Evolutionary conservation across 2,888 invertebrate species (phyloP).

Genomic region (Beris chalybata): DNA sequence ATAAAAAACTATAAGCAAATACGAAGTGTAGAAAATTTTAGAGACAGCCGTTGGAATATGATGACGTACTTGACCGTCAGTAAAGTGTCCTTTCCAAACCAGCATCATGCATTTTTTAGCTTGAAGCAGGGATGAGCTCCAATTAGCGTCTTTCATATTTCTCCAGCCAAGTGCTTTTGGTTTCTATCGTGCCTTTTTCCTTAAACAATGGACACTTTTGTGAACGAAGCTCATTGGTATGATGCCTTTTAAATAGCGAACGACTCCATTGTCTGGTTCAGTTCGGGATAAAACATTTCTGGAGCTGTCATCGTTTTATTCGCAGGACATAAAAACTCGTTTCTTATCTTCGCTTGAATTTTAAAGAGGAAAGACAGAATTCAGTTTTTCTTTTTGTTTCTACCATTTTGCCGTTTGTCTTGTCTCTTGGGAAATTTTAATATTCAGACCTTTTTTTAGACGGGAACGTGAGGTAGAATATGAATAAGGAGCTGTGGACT

Average conservation of each 20-base stretch:
- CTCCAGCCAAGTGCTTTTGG: constrained; percentile 29
- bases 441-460: constrained; percentile 11
- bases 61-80: too few species aligned
- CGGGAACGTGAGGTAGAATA: too few species aligned
- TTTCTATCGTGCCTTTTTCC: constrained; percentile 13
- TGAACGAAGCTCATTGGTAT: constrained; percentile 18
- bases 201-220: constrained; percentile 29
- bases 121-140: constrained; percentile 13
- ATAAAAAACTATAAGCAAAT: too few species aligned
- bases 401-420: constrained; percentile 1
- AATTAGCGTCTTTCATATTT: constrained; percentile 31
- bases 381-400: background rate
- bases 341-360: constrained; percentile 22
- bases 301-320: constrained; percentile 25
- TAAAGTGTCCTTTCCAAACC: too few species aligned
- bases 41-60: too few species aligned
- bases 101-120: too few species aligned
- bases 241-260: constrained; percentile 25
- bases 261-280: constrained; percentile 23
- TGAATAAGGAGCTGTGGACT: too few species aligned
- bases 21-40: too few species aligned
- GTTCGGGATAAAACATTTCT: constrained; percentile 25
- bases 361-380: constrained; percentile 17
- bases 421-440: constrained; percentile 17
- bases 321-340: constrained; percentile 8